These are phyloP conservation scores for Columba guinea DNA, from an alignment of 2,797 vertebrate genomes.

Conservation along the genomic window DNA sequence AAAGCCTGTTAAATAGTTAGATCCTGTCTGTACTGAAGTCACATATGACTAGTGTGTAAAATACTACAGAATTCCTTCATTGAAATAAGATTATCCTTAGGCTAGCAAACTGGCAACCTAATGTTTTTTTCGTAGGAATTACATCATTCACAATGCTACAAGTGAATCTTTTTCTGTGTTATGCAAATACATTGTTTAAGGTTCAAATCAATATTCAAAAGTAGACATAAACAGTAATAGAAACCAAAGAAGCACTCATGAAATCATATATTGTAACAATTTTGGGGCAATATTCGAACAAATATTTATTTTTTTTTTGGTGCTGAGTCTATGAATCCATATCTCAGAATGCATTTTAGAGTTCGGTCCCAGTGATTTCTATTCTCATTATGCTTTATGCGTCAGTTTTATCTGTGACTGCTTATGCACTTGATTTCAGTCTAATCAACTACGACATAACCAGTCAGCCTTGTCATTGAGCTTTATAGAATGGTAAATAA, in stretches of 20 bases:
- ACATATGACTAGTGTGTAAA: not conserved
- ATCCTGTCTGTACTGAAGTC: not conserved
- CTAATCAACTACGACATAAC: not conserved
- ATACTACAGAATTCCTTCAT: not conserved
- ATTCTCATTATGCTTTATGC: conserved; percentile 8
- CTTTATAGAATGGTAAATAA: not conserved
- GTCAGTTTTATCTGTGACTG: conserved; percentile 16
- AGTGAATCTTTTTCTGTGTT: not conserved
- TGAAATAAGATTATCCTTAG: not conserved
- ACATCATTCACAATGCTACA: not conserved
- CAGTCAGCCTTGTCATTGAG: not conserved
- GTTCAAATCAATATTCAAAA: not conserved
- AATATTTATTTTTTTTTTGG: too few species aligned
- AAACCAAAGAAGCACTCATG: not conserved
- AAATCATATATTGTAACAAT: not conserved
- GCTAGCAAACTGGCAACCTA: not conserved
- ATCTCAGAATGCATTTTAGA: not conserved
- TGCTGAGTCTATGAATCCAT: not conserved
- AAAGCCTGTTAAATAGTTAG: not conserved
- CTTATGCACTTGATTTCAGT: conserved; percentile 24
- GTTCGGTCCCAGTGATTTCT: not conserved
- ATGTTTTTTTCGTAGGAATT: not conserved
- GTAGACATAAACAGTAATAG: not conserved
- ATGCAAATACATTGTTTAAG: not conserved
- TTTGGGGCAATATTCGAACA: not conserved